Evolutionary conservation across 2,113 vertebrate species (phyloP), one percentile per base, ranked within the genome.

Genomic region (Camelus dromedarius): DNA sequence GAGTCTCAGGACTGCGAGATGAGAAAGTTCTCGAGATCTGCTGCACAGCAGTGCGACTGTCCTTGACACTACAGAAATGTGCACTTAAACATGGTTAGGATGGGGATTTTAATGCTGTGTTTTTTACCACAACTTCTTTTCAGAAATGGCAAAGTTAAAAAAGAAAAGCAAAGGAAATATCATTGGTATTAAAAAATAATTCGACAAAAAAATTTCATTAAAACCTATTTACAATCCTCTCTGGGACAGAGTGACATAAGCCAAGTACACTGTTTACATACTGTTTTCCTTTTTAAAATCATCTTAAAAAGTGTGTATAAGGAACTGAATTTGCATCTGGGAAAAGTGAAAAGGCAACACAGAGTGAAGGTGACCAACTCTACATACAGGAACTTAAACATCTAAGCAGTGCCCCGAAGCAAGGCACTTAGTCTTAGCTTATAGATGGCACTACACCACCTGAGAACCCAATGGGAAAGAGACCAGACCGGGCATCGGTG

Each of bases 181-280:
- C 84, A 69, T 50, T 64, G n/a, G 16, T 28, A 64, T 92, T n/a
- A 79, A 82, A 89, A 89, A 22, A 50, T 35, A 93, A 91, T 58
- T 70, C 70, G n/a, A 69, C 2, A 48, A 60, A 19, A 60, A 80
- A 42, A 42, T 42, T 42, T 42, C 38, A 42, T 42, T 42, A 50
- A 73, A 46, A 87, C 42, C 26, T 38, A 32, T 75, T 60, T 11
- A 81, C 4, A 54, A 9, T 28, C n/a, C 19, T 66, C 77, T 38
- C 28, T 20, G 30, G 70, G 77, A 85, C 42, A 67, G 9, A 48
- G 16, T 70, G 58, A 62, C 15, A 19, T 32, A 19, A 20, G 56
- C 13, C 30, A 80, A 20, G 50, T 46, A 24, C 11, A 11, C 12
- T 13, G 16, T n/a, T 42, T 42, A 46, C 28, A 52, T 12, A 12